A percentile compares a stretch with the other conserved stretches of the same genome.
Evolutionary conservation across 2,888 invertebrate genomes (phyloP).

Genomic region (Drepana falcataria): DNA sequence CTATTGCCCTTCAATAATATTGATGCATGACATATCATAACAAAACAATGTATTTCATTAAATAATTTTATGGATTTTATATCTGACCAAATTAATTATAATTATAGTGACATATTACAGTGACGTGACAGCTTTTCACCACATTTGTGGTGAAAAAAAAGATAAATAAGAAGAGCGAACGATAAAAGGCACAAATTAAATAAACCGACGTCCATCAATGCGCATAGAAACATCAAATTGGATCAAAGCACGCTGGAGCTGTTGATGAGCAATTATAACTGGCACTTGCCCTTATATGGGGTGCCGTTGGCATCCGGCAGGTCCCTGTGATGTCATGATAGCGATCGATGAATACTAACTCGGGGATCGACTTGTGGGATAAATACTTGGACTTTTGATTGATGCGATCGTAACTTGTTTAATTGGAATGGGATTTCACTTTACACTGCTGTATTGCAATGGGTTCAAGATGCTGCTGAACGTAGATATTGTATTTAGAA

Average conservation of each 20-base stretch:
- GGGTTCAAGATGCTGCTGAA: neutral
- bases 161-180: neutral
- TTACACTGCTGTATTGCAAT: neutral
- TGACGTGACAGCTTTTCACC: too few relatives aligned
- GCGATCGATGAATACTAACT: conserved; percentile 6
- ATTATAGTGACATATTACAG: too few relatives aligned
- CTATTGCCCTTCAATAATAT: too few relatives aligned
- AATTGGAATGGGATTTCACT: neutral
- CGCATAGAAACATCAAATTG: neutral
- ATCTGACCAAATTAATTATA: too few relatives aligned
- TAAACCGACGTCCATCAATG: neutral
- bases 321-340: conserved; percentile 15
- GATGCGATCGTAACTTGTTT: neutral
- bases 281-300: conserved; percentile 43
- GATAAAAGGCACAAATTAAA: too few relatives aligned
- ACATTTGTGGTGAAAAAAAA: too few relatives aligned
- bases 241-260: neutral
- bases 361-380: neutral
- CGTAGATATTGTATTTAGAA: neutral
- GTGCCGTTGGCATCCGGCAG: conserved; percentile 37
- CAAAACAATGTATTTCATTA: too few relatives aligned
- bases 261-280: conserved; percentile 40
- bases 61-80: too few relatives aligned
- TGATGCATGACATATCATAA: too few relatives aligned
- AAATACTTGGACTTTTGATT: neutral